Conservation (phyloP, 1,140 invertebrate genomes). For the Anastrepha ludens region DNA sequence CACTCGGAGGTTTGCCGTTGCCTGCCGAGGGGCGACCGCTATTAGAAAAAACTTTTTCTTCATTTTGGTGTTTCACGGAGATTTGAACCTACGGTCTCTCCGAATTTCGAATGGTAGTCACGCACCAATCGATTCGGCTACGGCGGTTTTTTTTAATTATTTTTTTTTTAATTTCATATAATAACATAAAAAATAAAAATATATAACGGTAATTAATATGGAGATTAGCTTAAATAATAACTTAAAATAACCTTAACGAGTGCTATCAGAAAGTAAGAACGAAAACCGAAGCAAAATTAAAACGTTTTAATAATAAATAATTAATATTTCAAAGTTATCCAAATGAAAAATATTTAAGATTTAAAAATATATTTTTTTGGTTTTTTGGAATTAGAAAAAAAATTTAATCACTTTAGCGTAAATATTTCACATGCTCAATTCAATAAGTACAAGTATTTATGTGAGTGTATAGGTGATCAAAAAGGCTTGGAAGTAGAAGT, state of each 20-base stretch:
- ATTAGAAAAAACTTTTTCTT: too few relatives aligned
- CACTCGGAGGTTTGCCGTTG: too few relatives aligned
- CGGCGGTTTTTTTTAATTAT: too few relatives aligned
- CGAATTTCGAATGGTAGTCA: too few relatives aligned
- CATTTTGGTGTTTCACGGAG: too few relatives aligned
- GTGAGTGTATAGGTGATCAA: neutral
- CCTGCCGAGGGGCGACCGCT: too few relatives aligned
- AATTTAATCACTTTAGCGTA: neutral
- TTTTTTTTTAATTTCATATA: too few relatives aligned
- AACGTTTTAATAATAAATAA: neutral
- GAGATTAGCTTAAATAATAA: neutral
- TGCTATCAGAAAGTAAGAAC: neutral
- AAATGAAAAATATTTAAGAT: neutral
- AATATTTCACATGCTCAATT: conserved; percentile 7
- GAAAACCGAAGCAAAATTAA: neutral
- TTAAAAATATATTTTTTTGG: neutral
- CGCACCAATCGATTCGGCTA: too few relatives aligned
- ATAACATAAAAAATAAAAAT: neutral
- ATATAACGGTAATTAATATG: neutral
- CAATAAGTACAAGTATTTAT: neutral
- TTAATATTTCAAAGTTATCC: too few relatives aligned
- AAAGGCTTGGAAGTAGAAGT: neutral
- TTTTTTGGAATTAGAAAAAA: neutral
- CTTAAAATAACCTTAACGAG: neutral
- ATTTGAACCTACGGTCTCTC: too few relatives aligned